Evolutionary conservation across 2,888 invertebrate species (phyloP).

Genomic region (Taenaris catops): DNA sequence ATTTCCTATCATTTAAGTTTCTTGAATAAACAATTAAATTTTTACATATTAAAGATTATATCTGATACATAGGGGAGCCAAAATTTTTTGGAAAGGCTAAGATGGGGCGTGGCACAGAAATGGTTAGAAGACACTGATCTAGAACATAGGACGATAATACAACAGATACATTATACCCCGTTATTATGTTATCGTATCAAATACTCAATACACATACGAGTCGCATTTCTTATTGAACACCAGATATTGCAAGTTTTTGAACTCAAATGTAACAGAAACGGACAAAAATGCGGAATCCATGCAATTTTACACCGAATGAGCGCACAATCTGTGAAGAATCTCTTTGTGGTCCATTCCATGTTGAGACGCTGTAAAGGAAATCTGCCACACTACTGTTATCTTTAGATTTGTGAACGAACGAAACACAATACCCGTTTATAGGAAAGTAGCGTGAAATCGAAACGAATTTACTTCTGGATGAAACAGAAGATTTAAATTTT

Average conservation of each 20-base stretch:
- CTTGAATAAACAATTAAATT: too few relatives aligned
- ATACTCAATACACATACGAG: background rate
- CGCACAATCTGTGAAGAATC: conserved; percentile 39
- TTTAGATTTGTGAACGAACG: conserved; percentile 43
- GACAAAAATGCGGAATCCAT: conserved; percentile 25
- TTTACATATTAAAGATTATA: too few relatives aligned
- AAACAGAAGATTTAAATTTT: background rate
- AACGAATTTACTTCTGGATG: too few relatives aligned
- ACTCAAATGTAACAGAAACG: conserved; percentile 19
- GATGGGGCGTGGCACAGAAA: too few relatives aligned
- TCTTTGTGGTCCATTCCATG: conserved; percentile 35
- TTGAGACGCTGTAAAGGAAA: conserved; percentile 32
- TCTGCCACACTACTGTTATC: conserved; percentile 36
- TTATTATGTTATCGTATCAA: background rate
- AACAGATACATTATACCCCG: too few relatives aligned
- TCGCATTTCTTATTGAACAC: background rate
- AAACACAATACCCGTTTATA: conserved; percentile 12
- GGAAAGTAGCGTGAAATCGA: background rate
- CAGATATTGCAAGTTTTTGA: conserved; percentile 6
- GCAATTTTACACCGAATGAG: conserved; percentile 41
- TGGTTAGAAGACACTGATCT: too few relatives aligned
- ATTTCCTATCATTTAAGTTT: too few relatives aligned
- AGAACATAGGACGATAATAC: too few relatives aligned
- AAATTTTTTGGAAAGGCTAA: too few relatives aligned
- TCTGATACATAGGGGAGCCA: too few relatives aligned